Conservation (phyloP, 2,113 vertebrate genomes). For the Murina feae region DNA sequence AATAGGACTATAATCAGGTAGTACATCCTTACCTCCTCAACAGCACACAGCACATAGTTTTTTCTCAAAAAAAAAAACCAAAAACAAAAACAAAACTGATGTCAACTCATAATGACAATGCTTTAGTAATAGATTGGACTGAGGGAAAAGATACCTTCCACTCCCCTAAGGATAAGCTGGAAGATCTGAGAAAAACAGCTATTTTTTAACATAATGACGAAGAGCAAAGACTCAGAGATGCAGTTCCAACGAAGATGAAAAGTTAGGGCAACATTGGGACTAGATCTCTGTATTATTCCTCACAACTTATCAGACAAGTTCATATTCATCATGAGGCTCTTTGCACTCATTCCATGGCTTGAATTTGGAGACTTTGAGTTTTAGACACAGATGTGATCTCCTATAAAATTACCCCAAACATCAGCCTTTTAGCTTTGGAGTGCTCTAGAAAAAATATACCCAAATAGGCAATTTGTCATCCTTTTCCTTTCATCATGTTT, state of each 20-base stretch:
- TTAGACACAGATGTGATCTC: background rate
- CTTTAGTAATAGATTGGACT: background rate
- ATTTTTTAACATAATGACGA: background rate
- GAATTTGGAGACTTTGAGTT: background rate
- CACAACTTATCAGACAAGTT: background rate
- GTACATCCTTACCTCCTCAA: background rate
- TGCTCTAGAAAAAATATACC: background rate
- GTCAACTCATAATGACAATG: background rate
- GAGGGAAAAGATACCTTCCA: background rate
- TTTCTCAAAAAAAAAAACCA: background rate
- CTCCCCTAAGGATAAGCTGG: background rate
- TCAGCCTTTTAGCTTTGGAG: background rate
- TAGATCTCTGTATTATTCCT: background rate
- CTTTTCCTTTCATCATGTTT: background rate
- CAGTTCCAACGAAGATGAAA: background rate
- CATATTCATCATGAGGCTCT: background rate
- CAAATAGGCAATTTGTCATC: constrained; percentile 13
- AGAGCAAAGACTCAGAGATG: background rate
- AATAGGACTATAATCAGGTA: background rate
- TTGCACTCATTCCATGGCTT: background rate
- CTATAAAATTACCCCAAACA: constrained; percentile 35
- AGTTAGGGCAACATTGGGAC: background rate
- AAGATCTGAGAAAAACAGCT: background rate
- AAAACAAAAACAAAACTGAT: background rate
- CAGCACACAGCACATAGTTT: background rate